Evolutionary conservation across 2,888 invertebrate species (phyloP), one percentile per base, ranked within the genome.

Genomic region (Elegia similella): DNA sequence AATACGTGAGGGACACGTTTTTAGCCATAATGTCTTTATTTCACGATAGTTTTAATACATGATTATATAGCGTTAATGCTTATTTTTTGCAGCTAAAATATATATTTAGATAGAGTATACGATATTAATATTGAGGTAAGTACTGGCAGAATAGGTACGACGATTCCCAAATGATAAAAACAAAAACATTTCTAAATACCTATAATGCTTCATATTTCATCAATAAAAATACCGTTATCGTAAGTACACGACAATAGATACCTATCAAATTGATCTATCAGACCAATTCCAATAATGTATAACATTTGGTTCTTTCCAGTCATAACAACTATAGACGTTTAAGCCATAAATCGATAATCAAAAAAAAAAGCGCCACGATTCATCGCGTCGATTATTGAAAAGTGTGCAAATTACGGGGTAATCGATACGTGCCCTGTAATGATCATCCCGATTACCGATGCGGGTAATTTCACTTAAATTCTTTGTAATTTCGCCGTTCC

Each of bases 321-420:
- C 16, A 43, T 54, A 52, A 59, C 42, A 48, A 55, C 59, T 50
- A 60, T 55, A 58, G 46, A 58, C 58, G 44, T 61, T 63, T 60
- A 60, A 61, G 59, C 57, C 62, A 69, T 70, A 69, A 69, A 70
- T 66, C 59, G 57, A 42, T 38, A 30, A 56, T 29, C 34, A 34
- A 52, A 47, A 55, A 47, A 55, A 55, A 55, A 46, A 65, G 62
- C 64, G 56, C 66, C 67, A 73, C 65, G 64, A 57, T 66, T 66
- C 66, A 66, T 64, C 59, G 61, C 60, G 64, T 61, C 80, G 82
- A 81, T 82, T 82, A 82, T 82, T 82, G 80, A 83, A 82, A 80
- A 81, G 79, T 79, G 81, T 79, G 79, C 80, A 83, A 83, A 84
- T 83, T 84, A 79, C 72, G 76, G 76, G 76, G 71, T 74, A 66